Percentiles rank a stretch among this genome's conserved stretches.
Conservation (phyloP, 1,140 invertebrate genomes). For the Aphaenogaster rudis region DNA sequence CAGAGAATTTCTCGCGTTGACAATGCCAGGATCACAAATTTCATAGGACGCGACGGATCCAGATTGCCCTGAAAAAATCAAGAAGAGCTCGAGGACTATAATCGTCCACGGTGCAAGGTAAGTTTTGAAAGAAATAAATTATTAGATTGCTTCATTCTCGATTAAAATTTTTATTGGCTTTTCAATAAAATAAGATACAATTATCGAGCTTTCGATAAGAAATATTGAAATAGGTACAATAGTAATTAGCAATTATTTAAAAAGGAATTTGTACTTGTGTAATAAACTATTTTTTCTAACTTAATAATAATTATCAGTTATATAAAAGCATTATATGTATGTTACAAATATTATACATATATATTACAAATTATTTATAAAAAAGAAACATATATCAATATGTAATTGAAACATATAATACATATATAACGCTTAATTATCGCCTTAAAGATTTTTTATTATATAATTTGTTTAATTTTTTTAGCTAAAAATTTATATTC, state of each 20-base stretch:
- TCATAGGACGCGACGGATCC: slow-evolving; percentile 12
- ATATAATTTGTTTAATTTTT: background rate
- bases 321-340: background rate
- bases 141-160: background rate
- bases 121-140: slow-evolving; percentile 18
- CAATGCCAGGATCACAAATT: background rate
- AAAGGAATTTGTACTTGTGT: background rate
- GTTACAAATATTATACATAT: background rate
- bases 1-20: slow-evolving; percentile 22
- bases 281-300: background rate
- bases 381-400: background rate
- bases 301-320: background rate
- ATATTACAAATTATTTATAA: background rate
- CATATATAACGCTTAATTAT: background rate
- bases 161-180: background rate
- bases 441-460: background rate
- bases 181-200: slow-evolving; percentile 5
- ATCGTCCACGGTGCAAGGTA: slow-evolving; percentile 17
- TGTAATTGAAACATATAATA: background rate
- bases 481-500: background rate
- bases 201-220: background rate
- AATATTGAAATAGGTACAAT: background rate
- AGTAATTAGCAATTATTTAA: background rate
- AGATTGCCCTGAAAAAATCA: slow-evolving; percentile 4
- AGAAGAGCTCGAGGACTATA: background rate